These are phyloP conservation scores for Phanerotoma sp. DNA, from an alignment of 2,888 invertebrate genomes.

Conservation along the genomic window DNA sequence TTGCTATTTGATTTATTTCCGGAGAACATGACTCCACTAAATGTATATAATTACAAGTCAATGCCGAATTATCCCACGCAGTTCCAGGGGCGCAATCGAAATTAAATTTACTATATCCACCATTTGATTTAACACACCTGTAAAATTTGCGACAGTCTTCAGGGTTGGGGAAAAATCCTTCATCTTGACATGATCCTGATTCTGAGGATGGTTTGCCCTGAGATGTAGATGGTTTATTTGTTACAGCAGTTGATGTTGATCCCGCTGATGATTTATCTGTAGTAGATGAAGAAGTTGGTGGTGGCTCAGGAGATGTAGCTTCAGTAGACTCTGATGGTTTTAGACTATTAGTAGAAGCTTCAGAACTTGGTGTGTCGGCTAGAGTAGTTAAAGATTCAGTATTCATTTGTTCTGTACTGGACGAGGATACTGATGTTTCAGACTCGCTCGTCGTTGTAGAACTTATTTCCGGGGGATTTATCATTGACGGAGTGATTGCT, in stretches of 20 bases:
- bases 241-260: not conserved
- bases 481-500: no score
- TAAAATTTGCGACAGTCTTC: constrained; percentile 75
- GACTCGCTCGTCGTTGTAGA: no score
- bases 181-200: constrained; percentile 66
- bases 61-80: constrained; percentile 71
- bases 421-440: no score
- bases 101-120: constrained; percentile 66
- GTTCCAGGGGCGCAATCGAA: constrained; percentile 76
- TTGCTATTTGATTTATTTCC: constrained; percentile 21
- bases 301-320: constrained; percentile 3
- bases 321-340: not conserved
- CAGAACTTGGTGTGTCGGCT: not conserved
- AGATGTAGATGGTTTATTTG: constrained; percentile 4
- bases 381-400: no score
- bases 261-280: not conserved
- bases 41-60: constrained; percentile 68
- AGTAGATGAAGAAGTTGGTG: not conserved
- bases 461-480: no score
- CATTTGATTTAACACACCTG: constrained; percentile 69
- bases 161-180: constrained; percentile 72
- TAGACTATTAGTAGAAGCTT: not conserved
- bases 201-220: no score
- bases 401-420: no score
- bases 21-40: constrained; percentile 42